Evolutionary conservation across 2,888 invertebrate genomes (phyloP).

Genomic region (Oscheius onirici): DNA sequence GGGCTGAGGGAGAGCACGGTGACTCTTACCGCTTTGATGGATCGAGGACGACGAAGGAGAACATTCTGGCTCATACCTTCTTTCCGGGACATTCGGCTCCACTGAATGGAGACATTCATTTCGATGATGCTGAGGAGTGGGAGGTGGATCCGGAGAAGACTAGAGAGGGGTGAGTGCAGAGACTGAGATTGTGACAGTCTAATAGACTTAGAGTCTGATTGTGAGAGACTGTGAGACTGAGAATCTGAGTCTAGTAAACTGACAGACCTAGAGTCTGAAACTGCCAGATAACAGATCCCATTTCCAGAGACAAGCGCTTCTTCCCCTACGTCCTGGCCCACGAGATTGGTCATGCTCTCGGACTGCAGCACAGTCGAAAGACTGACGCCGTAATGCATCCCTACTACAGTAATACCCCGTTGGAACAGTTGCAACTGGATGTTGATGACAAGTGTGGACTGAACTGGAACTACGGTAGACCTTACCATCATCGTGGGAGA

Average conservation of each 20-base stretch:
- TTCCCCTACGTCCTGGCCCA: conserved; percentile 73
- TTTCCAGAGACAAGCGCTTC: conserved; percentile 39
- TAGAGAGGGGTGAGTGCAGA: conserved; percentile 23
- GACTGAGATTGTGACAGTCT: no score
- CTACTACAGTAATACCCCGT: conserved; percentile 62
- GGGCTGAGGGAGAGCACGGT: conserved; percentile 75
- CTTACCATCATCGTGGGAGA: background rate
- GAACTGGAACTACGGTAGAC: conserved; percentile 70
- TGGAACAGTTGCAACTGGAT: conserved; percentile 63
- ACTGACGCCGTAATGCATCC: conserved; percentile 68
- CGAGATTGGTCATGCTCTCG: conserved; percentile 71
- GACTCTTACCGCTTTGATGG: conserved; percentile 69
- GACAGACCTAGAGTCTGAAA: no score
- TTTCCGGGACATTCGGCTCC: conserved; percentile 66
- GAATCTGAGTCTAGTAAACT: no score
- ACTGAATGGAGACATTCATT: conserved; percentile 71
- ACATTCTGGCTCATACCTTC: conserved; percentile 71
- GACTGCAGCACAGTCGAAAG: conserved; percentile 67
- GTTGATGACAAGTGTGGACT: conserved; percentile 71
- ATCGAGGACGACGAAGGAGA: conserved; percentile 48
- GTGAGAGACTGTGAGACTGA: no score
- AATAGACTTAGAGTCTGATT: no score
- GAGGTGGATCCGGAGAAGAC: conserved; percentile 39
- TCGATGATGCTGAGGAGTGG: conserved; percentile 70
- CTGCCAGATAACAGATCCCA: no score